A percentile compares a stretch with the other conserved stretches of the same genome.
Evolutionary conservation across 2,797 vertebrate species (phyloP).

Genomic region (Pogonophryne albipinna): DNA sequence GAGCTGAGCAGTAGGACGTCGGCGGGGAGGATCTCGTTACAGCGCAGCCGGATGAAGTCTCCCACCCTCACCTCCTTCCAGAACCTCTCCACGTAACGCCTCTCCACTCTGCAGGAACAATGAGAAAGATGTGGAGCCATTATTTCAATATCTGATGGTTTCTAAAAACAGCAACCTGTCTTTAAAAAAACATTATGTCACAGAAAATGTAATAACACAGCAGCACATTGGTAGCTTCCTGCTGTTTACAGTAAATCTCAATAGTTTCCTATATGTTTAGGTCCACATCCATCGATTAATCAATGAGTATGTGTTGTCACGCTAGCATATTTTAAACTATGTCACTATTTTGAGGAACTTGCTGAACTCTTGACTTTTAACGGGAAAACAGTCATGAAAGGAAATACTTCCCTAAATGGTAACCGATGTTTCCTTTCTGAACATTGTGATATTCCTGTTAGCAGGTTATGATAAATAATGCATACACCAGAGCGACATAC

Average conservation of each 20-base stretch:
- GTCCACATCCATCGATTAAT: neutral
- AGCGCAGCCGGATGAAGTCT: slow-evolving; percentile 94
- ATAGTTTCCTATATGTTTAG: too few species aligned
- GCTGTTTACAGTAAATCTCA: too few species aligned
- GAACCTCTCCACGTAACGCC: slow-evolving; percentile 90
- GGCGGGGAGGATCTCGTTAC: slow-evolving; percentile 96
- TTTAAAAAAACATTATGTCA: too few species aligned
- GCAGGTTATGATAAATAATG: slow-evolving; percentile 46
- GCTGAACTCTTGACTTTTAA: neutral
- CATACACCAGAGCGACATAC: slow-evolving; percentile 28
- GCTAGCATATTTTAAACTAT: neutral
- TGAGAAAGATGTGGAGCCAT: neutral
- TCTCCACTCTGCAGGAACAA: slow-evolving; percentile 84
- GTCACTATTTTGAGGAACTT: neutral
- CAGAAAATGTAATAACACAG: too few species aligned
- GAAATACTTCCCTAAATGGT: neutral
- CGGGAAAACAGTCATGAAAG: neutral
- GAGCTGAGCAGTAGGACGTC: slow-evolving; percentile 94
- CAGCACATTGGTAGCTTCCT: too few species aligned
- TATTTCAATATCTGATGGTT: too few species aligned
- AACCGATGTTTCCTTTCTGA: slow-evolving; percentile 25
- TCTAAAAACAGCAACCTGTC: too few species aligned
- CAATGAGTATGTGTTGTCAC: neutral
- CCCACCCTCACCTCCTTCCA: slow-evolving; percentile 96
- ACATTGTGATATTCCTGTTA: slow-evolving; percentile 23